phyloP scores from a whole-genome alignment of 1,140 invertebrate genomes.

The Drosophila tristis region DNA sequence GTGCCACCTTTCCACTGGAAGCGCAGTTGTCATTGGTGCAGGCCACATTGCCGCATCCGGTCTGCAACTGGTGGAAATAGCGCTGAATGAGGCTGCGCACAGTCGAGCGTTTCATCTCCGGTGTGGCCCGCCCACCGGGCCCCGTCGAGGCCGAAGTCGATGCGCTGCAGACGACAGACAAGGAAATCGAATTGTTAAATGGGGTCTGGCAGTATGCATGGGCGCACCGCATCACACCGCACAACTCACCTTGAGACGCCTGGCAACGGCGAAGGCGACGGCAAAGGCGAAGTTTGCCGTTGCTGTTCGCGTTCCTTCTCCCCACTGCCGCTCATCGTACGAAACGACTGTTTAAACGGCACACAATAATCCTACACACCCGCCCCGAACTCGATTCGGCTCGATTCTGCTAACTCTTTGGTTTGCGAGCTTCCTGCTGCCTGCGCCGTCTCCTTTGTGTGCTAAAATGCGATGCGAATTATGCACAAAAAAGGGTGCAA shows the following conservation, averaged over 20 bases:
- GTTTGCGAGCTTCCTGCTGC: constrained; percentile 17
- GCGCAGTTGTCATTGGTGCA: constrained; percentile 95
- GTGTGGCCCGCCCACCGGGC: constrained; percentile 67
- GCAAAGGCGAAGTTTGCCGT: constrained; percentile 48
- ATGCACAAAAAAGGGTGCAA: constrained; percentile 73
- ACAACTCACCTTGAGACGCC: constrained; percentile 64
- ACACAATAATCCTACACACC: not conserved
- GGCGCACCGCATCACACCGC: not conserved
- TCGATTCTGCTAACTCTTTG: constrained; percentile 16
- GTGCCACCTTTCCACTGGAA: constrained; percentile 93
- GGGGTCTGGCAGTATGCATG: not conserved
- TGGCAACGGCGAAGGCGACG: constrained; percentile 48
- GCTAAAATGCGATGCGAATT: constrained; percentile 45
- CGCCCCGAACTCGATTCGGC: too few species aligned
- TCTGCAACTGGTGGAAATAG: constrained; percentile 95
- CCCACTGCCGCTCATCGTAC: constrained; percentile 59
- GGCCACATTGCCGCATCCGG: constrained; percentile 94
- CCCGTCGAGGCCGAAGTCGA: constrained; percentile 56
- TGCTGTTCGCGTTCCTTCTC: constrained; percentile 53
- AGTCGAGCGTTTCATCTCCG: constrained; percentile 94
- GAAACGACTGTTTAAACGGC: constrained; percentile 5
- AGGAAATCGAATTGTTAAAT: too few species aligned
- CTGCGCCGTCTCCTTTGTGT: constrained; percentile 41
- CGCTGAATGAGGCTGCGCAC: constrained; percentile 95
- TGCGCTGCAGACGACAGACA: constrained; percentile 17